phyloP scores from a whole-genome alignment of 2,888 invertebrate species.

The Parnassius mnemosyne region DNA sequence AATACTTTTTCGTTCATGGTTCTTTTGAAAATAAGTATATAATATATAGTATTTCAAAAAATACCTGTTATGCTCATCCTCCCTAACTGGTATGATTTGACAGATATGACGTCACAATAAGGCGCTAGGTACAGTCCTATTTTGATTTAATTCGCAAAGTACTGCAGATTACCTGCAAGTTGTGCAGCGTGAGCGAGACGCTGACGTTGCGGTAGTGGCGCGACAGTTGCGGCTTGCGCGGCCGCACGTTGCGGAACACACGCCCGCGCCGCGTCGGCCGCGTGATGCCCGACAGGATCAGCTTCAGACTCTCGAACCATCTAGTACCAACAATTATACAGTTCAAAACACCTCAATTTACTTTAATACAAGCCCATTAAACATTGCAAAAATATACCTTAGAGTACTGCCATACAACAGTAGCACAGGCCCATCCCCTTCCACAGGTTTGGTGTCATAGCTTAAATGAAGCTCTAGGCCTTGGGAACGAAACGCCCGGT shows the following conservation, averaged over 20 bases:
- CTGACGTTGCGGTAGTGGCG: constrained; percentile 94
- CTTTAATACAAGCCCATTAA: too few species aligned
- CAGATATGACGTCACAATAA: too few species aligned
- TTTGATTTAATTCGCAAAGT: too few species aligned
- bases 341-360: too few species aligned
- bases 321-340: constrained; percentile 44
- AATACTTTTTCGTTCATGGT: too few species aligned
- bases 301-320: constrained; percentile 97
- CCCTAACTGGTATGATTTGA: too few species aligned
- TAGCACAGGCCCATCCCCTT: constrained; percentile 84
- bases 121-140: too few species aligned
- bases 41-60: too few species aligned
- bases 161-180: constrained; percentile 80
- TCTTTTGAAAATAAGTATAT: too few species aligned
- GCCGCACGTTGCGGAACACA: constrained; percentile 91
- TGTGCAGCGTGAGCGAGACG: constrained; percentile 91
- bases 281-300: constrained; percentile 95
- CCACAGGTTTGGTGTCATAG: constrained; percentile 69
- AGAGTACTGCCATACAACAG: constrained; percentile 96
- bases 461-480: constrained; percentile 68
- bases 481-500: constrained; percentile 91
- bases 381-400: constrained; percentile 59
- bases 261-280: constrained; percentile 95
- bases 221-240: constrained; percentile 94
- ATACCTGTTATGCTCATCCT: too few species aligned